Evolutionary conservation across 2,888 invertebrate genomes (phyloP).

Genomic region (Diplolepis rosae): DNA sequence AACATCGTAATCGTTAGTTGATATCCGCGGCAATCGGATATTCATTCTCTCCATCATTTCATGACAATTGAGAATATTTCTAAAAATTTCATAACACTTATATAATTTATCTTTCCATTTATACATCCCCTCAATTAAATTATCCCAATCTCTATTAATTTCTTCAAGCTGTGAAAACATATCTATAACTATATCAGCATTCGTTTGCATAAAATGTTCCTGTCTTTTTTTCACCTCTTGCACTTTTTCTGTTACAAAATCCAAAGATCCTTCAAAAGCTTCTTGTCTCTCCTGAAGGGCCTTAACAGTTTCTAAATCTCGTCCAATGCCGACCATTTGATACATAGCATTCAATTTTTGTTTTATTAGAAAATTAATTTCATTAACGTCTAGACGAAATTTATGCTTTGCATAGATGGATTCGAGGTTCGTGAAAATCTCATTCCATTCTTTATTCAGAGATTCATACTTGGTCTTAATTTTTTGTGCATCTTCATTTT

Average conservation of each 20-base stretch:
- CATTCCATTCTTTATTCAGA: background rate
- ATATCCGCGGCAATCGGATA: background rate
- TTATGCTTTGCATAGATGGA: background rate
- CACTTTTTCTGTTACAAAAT: background rate
- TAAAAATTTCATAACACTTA: background rate
- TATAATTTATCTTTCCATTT: slow-evolving; percentile 12
- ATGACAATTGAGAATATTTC: background rate
- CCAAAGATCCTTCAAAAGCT: background rate
- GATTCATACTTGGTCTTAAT: background rate
- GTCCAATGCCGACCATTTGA: background rate
- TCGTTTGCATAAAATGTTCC: background rate
- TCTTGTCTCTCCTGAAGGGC: background rate
- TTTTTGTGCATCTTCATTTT: background rate
- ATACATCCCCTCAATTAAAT: background rate
- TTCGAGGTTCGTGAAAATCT: background rate
- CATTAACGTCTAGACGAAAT: background rate
- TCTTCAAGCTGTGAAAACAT: background rate
- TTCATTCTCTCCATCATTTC: background rate
- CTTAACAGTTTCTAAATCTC: background rate
- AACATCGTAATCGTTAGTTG: background rate
- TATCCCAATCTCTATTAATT: background rate
- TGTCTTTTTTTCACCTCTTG: background rate
- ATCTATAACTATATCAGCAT: background rate
- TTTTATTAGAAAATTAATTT: background rate
- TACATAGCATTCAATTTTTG: background rate